Percentiles rank a stretch among this genome's conserved stretches.
Evolutionary conservation across 2,797 vertebrate species (phyloP).

Genomic region (Xerus rutilus): DNA sequence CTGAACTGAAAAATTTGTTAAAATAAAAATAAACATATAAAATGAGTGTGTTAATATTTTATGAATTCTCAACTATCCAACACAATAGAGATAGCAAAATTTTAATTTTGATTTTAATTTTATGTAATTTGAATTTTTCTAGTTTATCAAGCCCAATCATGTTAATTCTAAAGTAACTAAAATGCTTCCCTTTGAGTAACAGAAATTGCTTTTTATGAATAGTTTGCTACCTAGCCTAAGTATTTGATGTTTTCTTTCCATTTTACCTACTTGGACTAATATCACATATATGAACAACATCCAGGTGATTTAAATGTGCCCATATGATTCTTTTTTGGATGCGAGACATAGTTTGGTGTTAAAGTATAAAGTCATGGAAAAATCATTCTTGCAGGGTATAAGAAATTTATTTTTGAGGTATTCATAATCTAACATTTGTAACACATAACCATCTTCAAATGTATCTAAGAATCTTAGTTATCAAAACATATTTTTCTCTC

Average conservation of each 20-base stretch:
- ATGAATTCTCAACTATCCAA: constrained; percentile 33
- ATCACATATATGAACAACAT: background rate
- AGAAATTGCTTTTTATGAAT: constrained; percentile 1
- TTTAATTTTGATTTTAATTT: background rate
- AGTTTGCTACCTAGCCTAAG: background rate
- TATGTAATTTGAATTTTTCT: constrained; percentile 33
- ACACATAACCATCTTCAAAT: background rate
- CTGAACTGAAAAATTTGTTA: constrained; percentile 51
- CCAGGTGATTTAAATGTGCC: background rate
- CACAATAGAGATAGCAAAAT: background rate
- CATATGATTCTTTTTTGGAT: background rate
- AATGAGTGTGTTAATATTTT: constrained; percentile 43
- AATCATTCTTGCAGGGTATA: background rate
- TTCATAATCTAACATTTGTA: background rate
- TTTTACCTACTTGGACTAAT: background rate
- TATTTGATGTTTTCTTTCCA: background rate
- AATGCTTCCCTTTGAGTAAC: constrained; percentile 22
- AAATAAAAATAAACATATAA: constrained; percentile 62
- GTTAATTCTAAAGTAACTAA: constrained; percentile 36
- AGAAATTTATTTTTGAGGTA: background rate
- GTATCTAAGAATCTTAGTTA: background rate
- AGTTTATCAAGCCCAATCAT: background rate
- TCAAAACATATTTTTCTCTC: background rate
- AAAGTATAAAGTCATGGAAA: background rate
- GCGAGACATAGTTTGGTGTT: background rate